Percentiles rank a stretch among this genome's conserved stretches.
Conservation (phyloP, 2,113 vertebrate species). For the Chloebia gouldiae region DNA sequence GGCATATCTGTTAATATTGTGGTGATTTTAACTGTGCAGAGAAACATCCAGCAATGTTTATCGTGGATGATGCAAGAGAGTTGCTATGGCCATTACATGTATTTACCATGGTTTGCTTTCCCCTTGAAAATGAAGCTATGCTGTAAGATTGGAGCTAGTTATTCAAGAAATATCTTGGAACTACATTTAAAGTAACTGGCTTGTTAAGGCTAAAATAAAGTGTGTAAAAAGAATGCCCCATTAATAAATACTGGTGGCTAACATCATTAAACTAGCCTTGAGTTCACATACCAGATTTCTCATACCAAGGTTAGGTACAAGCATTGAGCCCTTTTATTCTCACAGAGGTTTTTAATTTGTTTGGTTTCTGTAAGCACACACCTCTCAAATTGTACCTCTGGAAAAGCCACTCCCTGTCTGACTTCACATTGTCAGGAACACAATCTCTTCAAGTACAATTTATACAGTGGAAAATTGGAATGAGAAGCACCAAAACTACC, state of each 20-base stretch:
- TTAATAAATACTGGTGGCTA: neutral
- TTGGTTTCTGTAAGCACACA: neutral
- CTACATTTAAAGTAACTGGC: neutral
- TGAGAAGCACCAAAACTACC: neutral
- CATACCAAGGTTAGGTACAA: neutral
- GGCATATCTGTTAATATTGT: neutral
- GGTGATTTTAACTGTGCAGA: neutral
- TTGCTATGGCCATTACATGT: neutral
- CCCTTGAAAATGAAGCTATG: neutral
- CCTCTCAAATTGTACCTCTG: neutral
- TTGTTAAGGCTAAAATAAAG: neutral
- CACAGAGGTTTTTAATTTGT: neutral
- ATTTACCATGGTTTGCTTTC: neutral
- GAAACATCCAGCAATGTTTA: neutral
- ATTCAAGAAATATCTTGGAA: neutral
- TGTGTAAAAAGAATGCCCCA: neutral
- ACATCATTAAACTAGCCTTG: neutral
- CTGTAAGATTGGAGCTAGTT: neutral
- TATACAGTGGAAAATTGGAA: neutral
- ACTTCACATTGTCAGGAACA: neutral
- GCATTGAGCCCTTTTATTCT: neutral
- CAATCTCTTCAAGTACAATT: neutral
- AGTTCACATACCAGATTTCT: neutral
- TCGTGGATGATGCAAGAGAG: neutral
- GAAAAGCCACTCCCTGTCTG: neutral